phyloP scores from a whole-genome alignment of 2,113 vertebrate species.

The Mola mola region DNA sequence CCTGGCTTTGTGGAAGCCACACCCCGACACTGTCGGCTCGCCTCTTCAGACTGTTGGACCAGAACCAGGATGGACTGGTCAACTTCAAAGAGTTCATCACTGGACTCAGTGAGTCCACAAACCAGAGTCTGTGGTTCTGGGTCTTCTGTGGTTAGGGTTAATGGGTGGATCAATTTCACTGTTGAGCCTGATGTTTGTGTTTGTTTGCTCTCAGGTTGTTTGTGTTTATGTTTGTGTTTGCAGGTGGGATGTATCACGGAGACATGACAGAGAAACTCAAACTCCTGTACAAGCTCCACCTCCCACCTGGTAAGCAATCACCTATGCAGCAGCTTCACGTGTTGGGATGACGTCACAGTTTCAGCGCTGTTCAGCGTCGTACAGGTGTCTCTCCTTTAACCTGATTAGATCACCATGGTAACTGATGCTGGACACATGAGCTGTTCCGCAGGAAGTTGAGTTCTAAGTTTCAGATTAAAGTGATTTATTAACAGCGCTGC shows the following conservation, averaged over 20 bases:
- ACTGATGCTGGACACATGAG: too few relatives aligned
- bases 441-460: too few relatives aligned
- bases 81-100: slow-evolving; percentile 98
- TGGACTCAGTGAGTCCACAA: slow-evolving; percentile 87
- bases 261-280: slow-evolving; percentile 97
- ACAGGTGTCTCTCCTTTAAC: too few relatives aligned
- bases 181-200: neutral
- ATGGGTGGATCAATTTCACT: too few relatives aligned
- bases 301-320: slow-evolving; percentile 89
- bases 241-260: slow-evolving; percentile 96
- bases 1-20: slow-evolving; percentile 90
- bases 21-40: slow-evolving; percentile 85
- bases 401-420: too few relatives aligned
- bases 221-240: neutral
- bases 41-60: slow-evolving; percentile 92
- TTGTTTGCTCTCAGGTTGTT: neutral
- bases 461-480: too few relatives aligned
- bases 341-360: too few relatives aligned
- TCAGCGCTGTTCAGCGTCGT: too few relatives aligned
- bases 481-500: too few relatives aligned
- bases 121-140: too few relatives aligned
- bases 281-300: slow-evolving; percentile 94
- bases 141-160: too few relatives aligned
- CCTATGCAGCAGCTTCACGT: too few relatives aligned
- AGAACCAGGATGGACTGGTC: slow-evolving; percentile 92